Evolutionary conservation across 2,797 vertebrate species (phyloP).

Genomic region (Fistularia commersonii): DNA sequence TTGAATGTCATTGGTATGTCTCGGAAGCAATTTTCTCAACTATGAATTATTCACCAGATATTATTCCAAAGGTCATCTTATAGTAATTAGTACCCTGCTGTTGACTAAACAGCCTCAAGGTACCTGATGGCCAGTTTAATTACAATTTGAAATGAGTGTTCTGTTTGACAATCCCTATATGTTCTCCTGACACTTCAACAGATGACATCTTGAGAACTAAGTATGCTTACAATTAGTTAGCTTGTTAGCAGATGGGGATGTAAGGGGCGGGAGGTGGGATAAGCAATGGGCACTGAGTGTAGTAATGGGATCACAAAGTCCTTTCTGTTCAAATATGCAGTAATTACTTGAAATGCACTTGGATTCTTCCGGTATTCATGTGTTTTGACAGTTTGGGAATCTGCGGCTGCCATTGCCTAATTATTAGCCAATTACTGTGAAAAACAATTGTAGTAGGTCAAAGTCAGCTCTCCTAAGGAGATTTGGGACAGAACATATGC

Average conservation of each 20-base stretch:
- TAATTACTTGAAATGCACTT: conserved; percentile 63
- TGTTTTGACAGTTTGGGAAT: conserved; percentile 63
- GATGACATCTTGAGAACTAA: conserved; percentile 77
- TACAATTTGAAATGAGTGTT: conserved; percentile 84
- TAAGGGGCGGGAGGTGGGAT: conserved; percentile 14
- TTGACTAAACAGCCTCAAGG: conserved; percentile 86
- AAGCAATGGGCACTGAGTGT: conserved; percentile 11
- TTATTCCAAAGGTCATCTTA: conserved; percentile 87
- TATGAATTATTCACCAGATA: conserved; percentile 86
- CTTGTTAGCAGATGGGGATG: conserved; percentile 67
- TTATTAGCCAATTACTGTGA: conserved; percentile 70
- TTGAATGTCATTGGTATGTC: conserved; percentile 69
- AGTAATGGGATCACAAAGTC: conserved; percentile 45
- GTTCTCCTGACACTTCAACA: conserved; percentile 72
- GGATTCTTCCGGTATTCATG: conserved; percentile 35
- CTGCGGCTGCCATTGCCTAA: conserved; percentile 54
- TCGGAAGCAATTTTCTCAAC: conserved; percentile 77
- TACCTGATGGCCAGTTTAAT: conserved; percentile 85
- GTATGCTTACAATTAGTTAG: conserved; percentile 70
- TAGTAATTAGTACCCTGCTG: conserved; percentile 86
- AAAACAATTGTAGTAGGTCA: conserved; percentile 62
- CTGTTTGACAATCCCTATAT: conserved; percentile 82
- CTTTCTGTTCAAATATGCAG: conserved; percentile 59
- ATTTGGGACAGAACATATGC: conserved; percentile 63
- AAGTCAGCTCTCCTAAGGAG: conserved; percentile 51